phyloP scores from a whole-genome alignment of 2,113 vertebrate species.

The Mugil cephalus region DNA sequence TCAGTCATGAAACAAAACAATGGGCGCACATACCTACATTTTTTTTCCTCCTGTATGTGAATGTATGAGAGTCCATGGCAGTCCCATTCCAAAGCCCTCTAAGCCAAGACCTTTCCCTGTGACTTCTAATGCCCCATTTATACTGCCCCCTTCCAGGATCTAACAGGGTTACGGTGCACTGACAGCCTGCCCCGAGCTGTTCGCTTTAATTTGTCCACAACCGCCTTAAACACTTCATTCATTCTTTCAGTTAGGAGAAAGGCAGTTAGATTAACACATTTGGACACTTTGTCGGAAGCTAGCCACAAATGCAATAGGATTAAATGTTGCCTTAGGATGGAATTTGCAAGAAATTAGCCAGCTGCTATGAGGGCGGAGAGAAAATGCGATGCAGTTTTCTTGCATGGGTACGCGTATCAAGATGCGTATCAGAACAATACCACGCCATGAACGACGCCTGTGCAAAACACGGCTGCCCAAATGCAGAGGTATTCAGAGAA shows the following conservation, averaged over 20 bases:
- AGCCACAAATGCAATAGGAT: conserved; percentile 29
- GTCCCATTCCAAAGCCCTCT: conserved; percentile 71
- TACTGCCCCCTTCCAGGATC: conserved; percentile 66
- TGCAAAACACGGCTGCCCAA: conserved; percentile 12
- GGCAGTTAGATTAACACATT: conserved; percentile 39
- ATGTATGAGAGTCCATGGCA: conserved; percentile 81
- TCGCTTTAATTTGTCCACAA: conserved; percentile 59
- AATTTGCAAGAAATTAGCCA: conserved; percentile 27
- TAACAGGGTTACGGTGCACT: conserved; percentile 79
- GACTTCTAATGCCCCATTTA: conserved; percentile 76
- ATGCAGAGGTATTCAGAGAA: neutral
- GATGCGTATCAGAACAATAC: neutral
- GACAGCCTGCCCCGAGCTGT: conserved; percentile 74
- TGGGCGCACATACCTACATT: conserved; percentile 80
- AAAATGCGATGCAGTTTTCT: neutral
- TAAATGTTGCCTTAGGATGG: conserved; percentile 35
- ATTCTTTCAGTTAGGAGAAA: conserved; percentile 30
- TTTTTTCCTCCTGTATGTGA: conserved; percentile 82
- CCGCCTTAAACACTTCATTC: conserved; percentile 27
- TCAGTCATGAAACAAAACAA: conserved; percentile 40
- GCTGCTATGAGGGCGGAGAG: neutral
- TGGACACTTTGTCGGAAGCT: conserved; percentile 39
- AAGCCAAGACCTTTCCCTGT: conserved; percentile 47
- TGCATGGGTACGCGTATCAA: neutral
- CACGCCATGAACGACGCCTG: neutral